A percentile compares a stretch with the other conserved stretches of the same genome.
phyloP scores from a whole-genome alignment of 2,113 vertebrate species.

The Phalacrocorax pelagicus region DNA sequence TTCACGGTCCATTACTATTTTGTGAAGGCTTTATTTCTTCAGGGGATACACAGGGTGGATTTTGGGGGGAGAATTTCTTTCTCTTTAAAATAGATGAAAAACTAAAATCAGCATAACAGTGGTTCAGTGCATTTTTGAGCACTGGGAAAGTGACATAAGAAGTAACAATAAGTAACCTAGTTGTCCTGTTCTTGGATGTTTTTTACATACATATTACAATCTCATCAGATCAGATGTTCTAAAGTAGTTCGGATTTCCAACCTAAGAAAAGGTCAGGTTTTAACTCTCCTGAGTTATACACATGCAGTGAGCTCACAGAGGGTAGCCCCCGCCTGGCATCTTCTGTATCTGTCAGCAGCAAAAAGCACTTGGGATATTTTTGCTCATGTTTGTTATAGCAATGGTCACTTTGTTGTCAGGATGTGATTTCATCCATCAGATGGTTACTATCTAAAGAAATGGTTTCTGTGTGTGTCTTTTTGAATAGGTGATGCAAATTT shows the following conservation, averaged over 20 bases:
- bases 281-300: neutral
- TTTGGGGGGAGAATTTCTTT: neutral
- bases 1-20: neutral
- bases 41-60: neutral
- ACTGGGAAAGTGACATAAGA: neutral
- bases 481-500: neutral
- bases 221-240: neutral
- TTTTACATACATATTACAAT: neutral
- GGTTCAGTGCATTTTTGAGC: neutral
- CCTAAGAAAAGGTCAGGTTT: neutral
- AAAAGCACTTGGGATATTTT: neutral
- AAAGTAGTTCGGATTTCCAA: neutral
- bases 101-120: neutral
- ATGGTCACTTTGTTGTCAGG: neutral
- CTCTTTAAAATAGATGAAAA: neutral
- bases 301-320: neutral
- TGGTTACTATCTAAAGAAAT: neutral
- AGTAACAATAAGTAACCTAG: neutral
- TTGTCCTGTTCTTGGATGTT: rapidly evolving
- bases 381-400: neutral
- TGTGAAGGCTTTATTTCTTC: neutral
- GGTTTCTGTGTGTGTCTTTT: neutral
- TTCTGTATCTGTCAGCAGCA: neutral
- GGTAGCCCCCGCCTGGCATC: neutral
- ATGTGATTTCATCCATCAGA: neutral